Base-by-base conservation (phyloP, 2,888 invertebrate genomes). In the Melanostoma scalare region DNA sequence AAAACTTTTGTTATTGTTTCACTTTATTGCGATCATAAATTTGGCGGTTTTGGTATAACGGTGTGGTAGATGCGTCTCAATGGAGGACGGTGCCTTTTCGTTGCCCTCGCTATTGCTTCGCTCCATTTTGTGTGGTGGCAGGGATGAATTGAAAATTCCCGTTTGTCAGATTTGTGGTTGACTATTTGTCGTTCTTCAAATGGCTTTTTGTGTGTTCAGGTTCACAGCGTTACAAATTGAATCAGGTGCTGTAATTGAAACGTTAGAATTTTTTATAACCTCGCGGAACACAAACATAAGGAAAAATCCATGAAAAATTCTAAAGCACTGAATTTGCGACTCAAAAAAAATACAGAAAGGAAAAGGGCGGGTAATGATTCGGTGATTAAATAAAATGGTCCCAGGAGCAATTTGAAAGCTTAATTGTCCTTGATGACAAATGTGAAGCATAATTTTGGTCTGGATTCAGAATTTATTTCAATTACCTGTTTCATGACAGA, bases 11-110 rank as follows among this genome's bases (percentile, higher is more conserved):
- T 72, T 81, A 63, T 48, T 68, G 71, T 74, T 61, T 74, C 48
- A 44, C 44, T 68, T 82, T 82, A 82, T 77, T 77, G 61, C 50
- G 20, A 61, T 73, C 67, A 77, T 82, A 82, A 77, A 82, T 82
- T 77, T 61, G 42, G 36, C 30, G 20, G 10, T 50, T 69, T 10
- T 6, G 48, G 6, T 8, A 33, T 48, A 40, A n/a, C 6, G 74
- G 30, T 8, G 9, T 36, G 30, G 46, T 36, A 20, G 20, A 20
- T 20, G 20, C 20, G 20, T 20, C 20, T 20, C 20, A 20, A 3
- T 36, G 35, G 35, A 33, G 36, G 30, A 31, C 10, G 20, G 31
- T 38, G n/a, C 20, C 8, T 52, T 52, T 50, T 9, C 40, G 30
- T 52, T 10, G 4, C 4, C 5, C 8, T 20, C 4, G 6, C 35